phyloP scores from a whole-genome alignment of 2,113 vertebrate genomes.

The Hemibagrus wyckioides region DNA sequence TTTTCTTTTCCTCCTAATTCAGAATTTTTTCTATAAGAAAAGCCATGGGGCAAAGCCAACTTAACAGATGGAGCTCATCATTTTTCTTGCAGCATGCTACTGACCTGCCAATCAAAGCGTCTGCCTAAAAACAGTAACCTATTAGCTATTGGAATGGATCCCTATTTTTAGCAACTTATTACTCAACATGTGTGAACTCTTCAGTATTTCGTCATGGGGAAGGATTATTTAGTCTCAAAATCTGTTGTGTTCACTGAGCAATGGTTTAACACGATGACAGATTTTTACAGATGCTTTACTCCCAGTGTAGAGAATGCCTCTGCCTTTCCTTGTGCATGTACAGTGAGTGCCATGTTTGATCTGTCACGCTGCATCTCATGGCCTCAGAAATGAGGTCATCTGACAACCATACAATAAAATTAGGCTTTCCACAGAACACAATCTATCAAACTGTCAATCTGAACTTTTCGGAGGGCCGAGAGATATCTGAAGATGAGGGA shows the following conservation, averaged over 20 bases:
- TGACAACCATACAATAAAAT: slow-evolving; percentile 30
- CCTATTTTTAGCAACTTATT: neutral
- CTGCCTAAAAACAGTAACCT: slow-evolving; percentile 15
- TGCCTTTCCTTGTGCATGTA: neutral
- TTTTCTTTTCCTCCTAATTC: neutral
- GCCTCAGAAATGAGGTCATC: slow-evolving; percentile 31
- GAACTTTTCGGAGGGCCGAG: slow-evolving; percentile 7
- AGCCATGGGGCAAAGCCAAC: slow-evolving; percentile 1
- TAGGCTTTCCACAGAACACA: slow-evolving; percentile 34
- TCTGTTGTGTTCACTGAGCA: neutral
- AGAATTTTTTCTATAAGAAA: neutral
- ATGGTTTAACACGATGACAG: neutral
- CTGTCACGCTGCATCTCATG: neutral
- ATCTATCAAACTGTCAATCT: neutral
- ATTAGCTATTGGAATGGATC: slow-evolving; percentile 11
- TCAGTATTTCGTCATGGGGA: neutral
- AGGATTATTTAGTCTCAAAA: neutral
- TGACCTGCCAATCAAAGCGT: slow-evolving; percentile 31
- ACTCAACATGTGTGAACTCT: neutral
- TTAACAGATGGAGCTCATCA: slow-evolving; percentile 18
- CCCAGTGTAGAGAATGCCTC: neutral
- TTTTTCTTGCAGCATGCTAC: neutral
- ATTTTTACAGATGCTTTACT: neutral
- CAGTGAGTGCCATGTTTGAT: slow-evolving; percentile 20
- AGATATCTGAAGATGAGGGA: slow-evolving; percentile 32